Evolutionary conservation across 2,888 invertebrate species (phyloP).

Genomic region (Acrocyrtus sp.): DNA sequence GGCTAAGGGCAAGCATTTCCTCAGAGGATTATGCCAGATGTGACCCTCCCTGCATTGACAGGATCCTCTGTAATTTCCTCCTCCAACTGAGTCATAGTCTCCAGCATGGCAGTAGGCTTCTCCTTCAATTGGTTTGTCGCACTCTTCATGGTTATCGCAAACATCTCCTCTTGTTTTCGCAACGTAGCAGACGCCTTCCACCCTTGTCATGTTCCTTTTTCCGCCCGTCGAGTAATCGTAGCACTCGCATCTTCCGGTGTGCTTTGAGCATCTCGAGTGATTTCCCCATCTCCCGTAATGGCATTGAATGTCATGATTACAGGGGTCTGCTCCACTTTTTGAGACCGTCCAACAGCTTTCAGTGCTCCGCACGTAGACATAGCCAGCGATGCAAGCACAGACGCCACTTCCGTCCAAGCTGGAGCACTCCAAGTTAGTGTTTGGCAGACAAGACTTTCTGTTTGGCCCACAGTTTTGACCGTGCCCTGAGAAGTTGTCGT

Average conservation of each 20-base stretch:
- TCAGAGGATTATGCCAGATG: slow-evolving; percentile 10
- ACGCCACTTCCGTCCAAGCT: slow-evolving; percentile 4
- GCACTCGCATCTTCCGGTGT: slow-evolving; percentile 30
- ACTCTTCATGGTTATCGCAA: slow-evolving; percentile 32
- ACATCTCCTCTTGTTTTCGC: slow-evolving; percentile 20
- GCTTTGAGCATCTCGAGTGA: slow-evolving; percentile 26
- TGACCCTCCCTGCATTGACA: slow-evolving; percentile 32
- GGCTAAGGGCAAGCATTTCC: slow-evolving; percentile 23
- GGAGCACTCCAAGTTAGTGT: slow-evolving; percentile 6
- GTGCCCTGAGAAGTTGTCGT: slow-evolving; percentile 30
- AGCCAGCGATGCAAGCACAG: slow-evolving; percentile 22
- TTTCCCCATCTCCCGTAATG: slow-evolving; percentile 30
- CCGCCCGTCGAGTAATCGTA: not conserved
- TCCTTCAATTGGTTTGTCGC: slow-evolving; percentile 23
- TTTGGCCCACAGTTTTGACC: slow-evolving; percentile 41
- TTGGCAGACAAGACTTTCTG: slow-evolving; percentile 11
- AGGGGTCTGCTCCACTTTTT: not conserved
- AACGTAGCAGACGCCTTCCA: slow-evolving; percentile 20
- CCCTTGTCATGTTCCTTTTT: not conserved
- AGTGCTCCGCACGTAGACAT: slow-evolving; percentile 21
- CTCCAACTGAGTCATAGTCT: not conserved
- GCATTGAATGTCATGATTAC: slow-evolving; percentile 43
- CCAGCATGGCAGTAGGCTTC: slow-evolving; percentile 19
- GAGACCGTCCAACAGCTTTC: slow-evolving; percentile 37
- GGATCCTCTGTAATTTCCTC: slow-evolving; percentile 3